phyloP scores from a whole-genome alignment of 1,140 invertebrate genomes.

The Diorhabda elongata region DNA sequence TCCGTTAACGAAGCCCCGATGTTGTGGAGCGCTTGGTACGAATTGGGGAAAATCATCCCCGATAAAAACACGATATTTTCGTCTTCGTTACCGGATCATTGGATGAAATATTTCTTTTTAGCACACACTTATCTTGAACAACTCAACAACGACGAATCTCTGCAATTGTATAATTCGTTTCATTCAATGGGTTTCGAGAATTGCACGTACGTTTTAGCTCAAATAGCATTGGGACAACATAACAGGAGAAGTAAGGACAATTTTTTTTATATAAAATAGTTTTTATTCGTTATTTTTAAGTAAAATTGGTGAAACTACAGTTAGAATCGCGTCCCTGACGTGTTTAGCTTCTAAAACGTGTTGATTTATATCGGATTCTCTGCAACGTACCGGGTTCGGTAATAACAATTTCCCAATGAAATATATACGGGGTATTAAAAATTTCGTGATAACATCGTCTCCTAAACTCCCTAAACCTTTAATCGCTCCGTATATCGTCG shows the following conservation, averaged over 20 bases:
- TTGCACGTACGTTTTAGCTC: constrained; percentile 85
- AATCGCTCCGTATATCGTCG: constrained; percentile 32
- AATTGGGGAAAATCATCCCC: constrained; percentile 80
- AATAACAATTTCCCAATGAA: constrained; percentile 26
- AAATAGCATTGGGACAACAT: constrained; percentile 89
- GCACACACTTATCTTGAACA: constrained; percentile 88
- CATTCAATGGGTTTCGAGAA: constrained; percentile 77
- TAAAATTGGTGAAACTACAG: constrained; percentile 27
- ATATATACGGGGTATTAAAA: constrained; percentile 24
- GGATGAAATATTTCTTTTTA: constrained; percentile 92
- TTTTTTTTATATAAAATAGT: constrained; percentile 8
- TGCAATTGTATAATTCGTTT: constrained; percentile 75
- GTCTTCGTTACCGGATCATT: constrained; percentile 77
- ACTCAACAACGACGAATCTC: constrained; percentile 84
- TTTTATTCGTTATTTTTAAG: constrained; percentile 18
- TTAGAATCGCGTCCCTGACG: constrained; percentile 28
- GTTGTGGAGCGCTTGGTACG: constrained; percentile 91
- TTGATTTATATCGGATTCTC: constrained; percentile 23
- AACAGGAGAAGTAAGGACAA: constrained; percentile 74
- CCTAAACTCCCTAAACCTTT: constrained; percentile 35
- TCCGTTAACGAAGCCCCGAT: constrained; percentile 74
- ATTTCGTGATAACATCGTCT: constrained; percentile 26
- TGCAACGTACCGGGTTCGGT: constrained; percentile 25
- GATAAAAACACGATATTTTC: constrained; percentile 69
- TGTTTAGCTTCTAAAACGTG: constrained; percentile 29